Percentiles rank a stretch among this genome's conserved stretches.
These are phyloP conservation scores for Caenorhabditis doughertyi DNA, from an alignment of 2,888 invertebrate species.

Conservation along the genomic window DNA sequence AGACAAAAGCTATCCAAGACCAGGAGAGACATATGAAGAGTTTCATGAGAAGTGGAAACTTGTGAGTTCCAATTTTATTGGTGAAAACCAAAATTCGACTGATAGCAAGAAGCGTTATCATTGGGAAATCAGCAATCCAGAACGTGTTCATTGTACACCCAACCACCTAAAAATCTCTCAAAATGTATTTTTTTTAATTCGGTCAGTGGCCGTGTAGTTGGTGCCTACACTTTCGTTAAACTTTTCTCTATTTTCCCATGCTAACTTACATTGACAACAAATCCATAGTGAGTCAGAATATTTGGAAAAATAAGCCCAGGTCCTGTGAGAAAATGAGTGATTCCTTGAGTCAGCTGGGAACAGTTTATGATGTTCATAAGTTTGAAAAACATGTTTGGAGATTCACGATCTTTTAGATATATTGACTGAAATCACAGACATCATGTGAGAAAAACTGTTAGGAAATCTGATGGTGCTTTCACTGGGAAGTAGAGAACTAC, in stretches of 20 bases:
- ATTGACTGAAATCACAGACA: conserved; percentile 22
- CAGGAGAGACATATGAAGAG: conserved; percentile 3
- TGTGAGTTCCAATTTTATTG: neutral
- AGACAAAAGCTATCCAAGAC: conserved; percentile 9
- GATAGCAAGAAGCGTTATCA: conserved; percentile 31
- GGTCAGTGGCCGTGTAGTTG: no score
- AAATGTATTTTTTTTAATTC: no score
- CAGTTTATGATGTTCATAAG: conserved; percentile 38
- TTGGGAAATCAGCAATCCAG: conserved; percentile 27
- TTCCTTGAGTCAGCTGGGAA: conserved; percentile 18
- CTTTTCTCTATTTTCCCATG: no score
- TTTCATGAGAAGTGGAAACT: conserved; percentile 3
- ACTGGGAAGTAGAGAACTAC: no score
- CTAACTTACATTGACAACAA: neutral
- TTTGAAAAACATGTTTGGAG: conserved; percentile 28
- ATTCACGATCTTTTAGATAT: conserved; percentile 1
- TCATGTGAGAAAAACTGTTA: no score
- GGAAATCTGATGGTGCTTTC: no score
- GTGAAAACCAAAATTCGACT: conserved; percentile 25
- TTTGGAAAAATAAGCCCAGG: conserved; percentile 34
- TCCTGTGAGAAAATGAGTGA: conserved; percentile 30
- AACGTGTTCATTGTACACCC: conserved; percentile 21
- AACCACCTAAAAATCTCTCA: conserved; percentile 3
- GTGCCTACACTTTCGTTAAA: no score
- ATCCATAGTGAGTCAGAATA: neutral